Conservation (phyloP, 2,888 invertebrate species). For the Drosophila cyrtoloma region DNA sequence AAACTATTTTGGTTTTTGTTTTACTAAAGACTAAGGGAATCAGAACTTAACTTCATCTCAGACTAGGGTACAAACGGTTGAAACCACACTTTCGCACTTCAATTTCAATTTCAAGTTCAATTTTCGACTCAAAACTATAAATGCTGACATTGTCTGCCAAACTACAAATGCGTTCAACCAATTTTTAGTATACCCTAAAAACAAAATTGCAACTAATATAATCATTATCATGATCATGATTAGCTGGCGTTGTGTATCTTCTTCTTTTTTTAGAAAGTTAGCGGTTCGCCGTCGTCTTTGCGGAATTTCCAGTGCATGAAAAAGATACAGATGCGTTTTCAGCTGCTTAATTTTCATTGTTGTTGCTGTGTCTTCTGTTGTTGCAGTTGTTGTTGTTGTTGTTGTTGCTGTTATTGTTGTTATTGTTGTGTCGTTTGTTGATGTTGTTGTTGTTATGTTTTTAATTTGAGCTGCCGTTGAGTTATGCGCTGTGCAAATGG, state of each 20-base stretch:
- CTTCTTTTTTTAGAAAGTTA: constrained; percentile 76
- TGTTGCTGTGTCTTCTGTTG: constrained; percentile 13
- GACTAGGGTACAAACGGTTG: neutral
- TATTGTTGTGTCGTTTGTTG: constrained; percentile 24
- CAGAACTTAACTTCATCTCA: neutral
- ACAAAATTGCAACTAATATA: constrained; percentile 37
- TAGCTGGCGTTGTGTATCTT: constrained; percentile 55
- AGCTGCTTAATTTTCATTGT: constrained; percentile 63
- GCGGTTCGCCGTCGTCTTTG: constrained; percentile 64
- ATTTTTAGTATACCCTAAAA: constrained; percentile 15
- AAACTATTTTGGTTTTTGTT: neutral
- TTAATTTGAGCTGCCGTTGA: constrained; percentile 75
- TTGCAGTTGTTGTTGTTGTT: constrained; percentile 19
- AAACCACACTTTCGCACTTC: neutral
- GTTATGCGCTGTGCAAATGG: constrained; percentile 74
- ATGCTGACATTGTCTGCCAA: neutral
- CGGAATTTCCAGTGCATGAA: constrained; percentile 84
- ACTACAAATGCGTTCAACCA: neutral
- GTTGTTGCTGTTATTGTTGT: constrained; percentile 11
- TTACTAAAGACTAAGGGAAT: neutral
- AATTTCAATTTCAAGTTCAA: neutral
- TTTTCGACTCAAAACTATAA: neutral
- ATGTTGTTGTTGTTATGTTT: constrained; percentile 27
- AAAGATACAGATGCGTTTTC: constrained; percentile 79
- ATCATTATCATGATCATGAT: constrained; percentile 66